Evolutionary conservation across 37 sponge, comb jelly and placozoan genomes (phyloP), one percentile per base, ranked within the genome.

Genomic region (Ianthella basta): DNA sequence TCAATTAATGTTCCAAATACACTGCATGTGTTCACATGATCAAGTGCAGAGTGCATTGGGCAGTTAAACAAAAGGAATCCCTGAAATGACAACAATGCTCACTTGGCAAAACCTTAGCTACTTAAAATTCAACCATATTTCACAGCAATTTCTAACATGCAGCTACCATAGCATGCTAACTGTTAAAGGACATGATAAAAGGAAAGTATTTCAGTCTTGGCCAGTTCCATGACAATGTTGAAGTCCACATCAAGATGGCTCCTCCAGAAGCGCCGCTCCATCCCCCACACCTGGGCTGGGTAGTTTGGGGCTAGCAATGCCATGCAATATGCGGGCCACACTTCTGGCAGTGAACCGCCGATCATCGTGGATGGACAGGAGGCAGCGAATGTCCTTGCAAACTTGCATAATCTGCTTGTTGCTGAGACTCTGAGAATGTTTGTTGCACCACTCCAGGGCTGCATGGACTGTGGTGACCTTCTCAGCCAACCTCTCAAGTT

Each of bases 211-310:
- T 92, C 88, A 57, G 90, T 72, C 30, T 86, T 88, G 19, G 99
- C 94, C 24, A 96, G 36, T 36, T 90, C 59, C 27, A 84, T 86
- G 37, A 98, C 59, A 24, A 82, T 37, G 69, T 94, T 82, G 64
- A 96, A 98, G 61, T 96, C 99, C 54, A 91, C 87, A 78, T 88
- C 86, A 0, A 96, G 39, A 68, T 98, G 87, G 15, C 78, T 85
- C 63, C 99, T 89, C 99, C 99, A 98, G 59, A 86, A 91, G 37
- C 85, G 68, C n/a, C 61, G 54, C 50, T 84, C 86, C 53, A 83
- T 80, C 15, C 93, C 94, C 99, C 99, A 98, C 55, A 94, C 93
- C n/a, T 88, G 64, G 2, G 99, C 97, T 41, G 97, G 95, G 83
- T 83, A 98, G 36, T 85, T 87, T 44, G 15, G 99, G 98, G 79